These are phyloP conservation scores for Lagocephalus sceleratus DNA, from an alignment of 2,797 vertebrate genomes.

Conservation along the genomic window DNA sequence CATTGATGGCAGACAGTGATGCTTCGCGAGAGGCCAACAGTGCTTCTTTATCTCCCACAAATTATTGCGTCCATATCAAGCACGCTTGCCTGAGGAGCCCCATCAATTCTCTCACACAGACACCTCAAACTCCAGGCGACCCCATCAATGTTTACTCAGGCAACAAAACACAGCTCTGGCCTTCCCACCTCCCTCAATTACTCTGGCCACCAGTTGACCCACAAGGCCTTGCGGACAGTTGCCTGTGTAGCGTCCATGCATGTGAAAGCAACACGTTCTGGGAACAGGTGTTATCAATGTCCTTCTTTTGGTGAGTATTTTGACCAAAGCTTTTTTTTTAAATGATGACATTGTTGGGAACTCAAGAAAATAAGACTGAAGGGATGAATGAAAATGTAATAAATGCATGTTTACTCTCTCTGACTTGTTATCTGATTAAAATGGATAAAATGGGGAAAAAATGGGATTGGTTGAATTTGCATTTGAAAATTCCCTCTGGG, in stretches of 20 bases:
- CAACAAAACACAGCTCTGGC: conserved; percentile 51
- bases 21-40: conserved; percentile 5
- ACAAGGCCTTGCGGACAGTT: conserved; percentile 44
- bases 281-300: conserved; percentile 7
- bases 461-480: no score
- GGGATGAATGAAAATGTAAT: no score
- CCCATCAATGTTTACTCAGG: conserved; percentile 65
- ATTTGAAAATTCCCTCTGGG: no score
- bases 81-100: conserved; percentile 5
- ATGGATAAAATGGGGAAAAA: no score
- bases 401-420: no score
- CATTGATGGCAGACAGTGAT: conserved; percentile 32
- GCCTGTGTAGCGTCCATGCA: conserved; percentile 48
- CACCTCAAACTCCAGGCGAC: conserved; percentile 66
- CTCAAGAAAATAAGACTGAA: no score
- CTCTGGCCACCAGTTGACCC: conserved; percentile 43
- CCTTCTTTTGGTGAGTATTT: no score
- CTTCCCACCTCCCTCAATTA: conserved; percentile 48
- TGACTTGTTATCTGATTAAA: no score
- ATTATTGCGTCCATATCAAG: conserved; percentile 9
- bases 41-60: conserved; percentile 40
- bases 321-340: no score
- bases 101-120: conserved; percentile 50
- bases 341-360: no score
- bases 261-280: conserved; percentile 27